These are phyloP conservation scores for Drosophila conformis DNA, from an alignment of 2,888 invertebrate genomes.

Conservation along the genomic window DNA sequence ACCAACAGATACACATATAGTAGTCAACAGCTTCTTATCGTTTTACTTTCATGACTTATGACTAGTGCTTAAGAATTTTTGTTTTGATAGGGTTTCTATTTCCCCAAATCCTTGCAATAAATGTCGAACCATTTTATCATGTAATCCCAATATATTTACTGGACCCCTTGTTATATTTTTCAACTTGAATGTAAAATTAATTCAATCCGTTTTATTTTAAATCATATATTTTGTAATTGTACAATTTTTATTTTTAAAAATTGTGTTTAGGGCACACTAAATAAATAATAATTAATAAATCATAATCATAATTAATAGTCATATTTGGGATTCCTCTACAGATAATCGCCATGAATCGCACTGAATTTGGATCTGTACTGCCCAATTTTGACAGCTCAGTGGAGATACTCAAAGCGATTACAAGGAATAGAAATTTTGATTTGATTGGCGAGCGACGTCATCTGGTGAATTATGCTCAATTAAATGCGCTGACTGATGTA, in stretches of 20 bases:
- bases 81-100: background rate
- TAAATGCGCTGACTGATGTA: constrained; percentile 17
- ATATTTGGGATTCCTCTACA: constrained; percentile 34
- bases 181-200: background rate
- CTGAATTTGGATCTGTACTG: constrained; percentile 33
- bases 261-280: background rate
- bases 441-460: constrained; percentile 44
- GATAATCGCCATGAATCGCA: constrained; percentile 73
- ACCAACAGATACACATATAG: background rate
- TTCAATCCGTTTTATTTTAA: background rate
- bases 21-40: background rate
- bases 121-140: background rate
- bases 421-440: constrained; percentile 47
- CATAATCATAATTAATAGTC: too few species aligned
- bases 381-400: constrained; percentile 39
- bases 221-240: background rate
- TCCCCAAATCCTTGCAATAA: background rate
- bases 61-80: background rate
- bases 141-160: background rate
- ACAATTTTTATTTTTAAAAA: background rate
- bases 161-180: background rate
- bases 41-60: background rate
- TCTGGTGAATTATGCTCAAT: constrained; percentile 31
- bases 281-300: background rate
- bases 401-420: constrained; percentile 46